These are phyloP conservation scores for Noturus placidus DNA, from an alignment of 2,113 vertebrate species.

Conservation along the genomic window DNA sequence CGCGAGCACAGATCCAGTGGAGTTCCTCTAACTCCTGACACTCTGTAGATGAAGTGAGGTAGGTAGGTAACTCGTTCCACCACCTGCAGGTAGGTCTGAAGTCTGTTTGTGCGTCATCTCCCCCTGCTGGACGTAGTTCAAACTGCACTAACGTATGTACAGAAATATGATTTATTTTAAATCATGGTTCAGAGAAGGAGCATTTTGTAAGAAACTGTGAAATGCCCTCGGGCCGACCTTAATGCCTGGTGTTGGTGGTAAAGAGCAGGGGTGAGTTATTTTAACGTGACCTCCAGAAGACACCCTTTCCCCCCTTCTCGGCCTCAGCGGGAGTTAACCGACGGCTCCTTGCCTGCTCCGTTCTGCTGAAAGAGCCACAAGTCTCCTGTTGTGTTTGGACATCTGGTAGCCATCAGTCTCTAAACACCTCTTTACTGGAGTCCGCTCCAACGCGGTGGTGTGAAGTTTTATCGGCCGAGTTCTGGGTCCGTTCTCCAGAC, in stretches of 20 bases:
- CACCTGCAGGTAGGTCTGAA: background rate
- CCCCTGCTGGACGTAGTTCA: background rate
- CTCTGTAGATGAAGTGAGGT: background rate
- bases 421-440: slow-evolving; percentile 18
- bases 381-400: slow-evolving; percentile 43
- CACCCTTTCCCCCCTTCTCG: background rate
- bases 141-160: background rate
- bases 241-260: too few species aligned
- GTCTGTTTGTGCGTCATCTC: background rate
- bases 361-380: slow-evolving; percentile 35
- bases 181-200: background rate
- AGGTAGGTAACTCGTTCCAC: background rate
- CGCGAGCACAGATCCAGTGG: background rate
- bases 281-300: background rate
- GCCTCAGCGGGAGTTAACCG: slow-evolving; percentile 38
- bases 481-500: background rate
- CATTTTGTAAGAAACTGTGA: background rate
- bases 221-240: background rate
- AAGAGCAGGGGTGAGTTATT: slow-evolving; percentile 3
- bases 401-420: slow-evolving; percentile 57
- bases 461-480: slow-evolving; percentile 5
- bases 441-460: background rate
- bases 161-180: background rate
- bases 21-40: background rate
- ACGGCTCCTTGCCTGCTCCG: slow-evolving; percentile 36